These are phyloP conservation scores for Sussaba pulchella DNA, from an alignment of 2,888 invertebrate species.

Conservation along the genomic window DNA sequence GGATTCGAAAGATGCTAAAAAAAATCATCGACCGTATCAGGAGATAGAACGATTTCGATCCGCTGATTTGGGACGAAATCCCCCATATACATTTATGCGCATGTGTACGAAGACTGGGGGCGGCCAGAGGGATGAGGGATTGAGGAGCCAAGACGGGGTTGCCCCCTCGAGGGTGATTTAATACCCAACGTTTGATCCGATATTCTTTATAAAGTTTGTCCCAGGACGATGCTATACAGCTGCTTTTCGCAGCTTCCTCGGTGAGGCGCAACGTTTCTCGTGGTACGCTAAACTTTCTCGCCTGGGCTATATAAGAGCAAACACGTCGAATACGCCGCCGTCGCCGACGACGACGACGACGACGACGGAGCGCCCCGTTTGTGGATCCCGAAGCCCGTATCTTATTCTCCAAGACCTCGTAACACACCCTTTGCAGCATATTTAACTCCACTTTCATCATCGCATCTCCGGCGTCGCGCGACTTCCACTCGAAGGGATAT, in stretches of 20 bases:
- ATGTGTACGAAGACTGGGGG: background rate
- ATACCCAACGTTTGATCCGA: conserved; percentile 79
- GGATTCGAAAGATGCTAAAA: too few species aligned
- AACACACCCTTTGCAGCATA: conserved; percentile 35
- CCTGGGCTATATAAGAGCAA: conserved; percentile 2
- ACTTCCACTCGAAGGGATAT: conserved; percentile 33
- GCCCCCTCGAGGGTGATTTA: conserved; percentile 78
- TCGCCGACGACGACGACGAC: conserved; percentile 4
- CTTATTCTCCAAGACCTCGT: conserved; percentile 12
- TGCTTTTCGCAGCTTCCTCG: conserved; percentile 64
- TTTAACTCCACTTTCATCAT: conserved; percentile 49
- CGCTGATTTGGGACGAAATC: too few species aligned
- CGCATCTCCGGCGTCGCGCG: conserved; percentile 13
- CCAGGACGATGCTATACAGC: conserved; percentile 65
- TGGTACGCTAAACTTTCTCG: conserved; percentile 55
- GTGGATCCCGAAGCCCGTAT: conserved; percentile 47
- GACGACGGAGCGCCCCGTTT: conserved; percentile 28
- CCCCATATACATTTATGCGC: background rate
- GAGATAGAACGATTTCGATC: too few species aligned
- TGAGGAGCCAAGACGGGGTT: conserved; percentile 47
- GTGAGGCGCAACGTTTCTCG: conserved; percentile 20
- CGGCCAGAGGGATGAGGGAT: background rate
- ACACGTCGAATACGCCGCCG: conserved; percentile 16
- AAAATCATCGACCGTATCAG: too few species aligned
- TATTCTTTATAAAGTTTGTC: conserved; percentile 79